These are phyloP conservation scores for Caenorhabditis tropicalis DNA, from an alignment of 1,140 invertebrate species.

Conservation along the genomic window DNA sequence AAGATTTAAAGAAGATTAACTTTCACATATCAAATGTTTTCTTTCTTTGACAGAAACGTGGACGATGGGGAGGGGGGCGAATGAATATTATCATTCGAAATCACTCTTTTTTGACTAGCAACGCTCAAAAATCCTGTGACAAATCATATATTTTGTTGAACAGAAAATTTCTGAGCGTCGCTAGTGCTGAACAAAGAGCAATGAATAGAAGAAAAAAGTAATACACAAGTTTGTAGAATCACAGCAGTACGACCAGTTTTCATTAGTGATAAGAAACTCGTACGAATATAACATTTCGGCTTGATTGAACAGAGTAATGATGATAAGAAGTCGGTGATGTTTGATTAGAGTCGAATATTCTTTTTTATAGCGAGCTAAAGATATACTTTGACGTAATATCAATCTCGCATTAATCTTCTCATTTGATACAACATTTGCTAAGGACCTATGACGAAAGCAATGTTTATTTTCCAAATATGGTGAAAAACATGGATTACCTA, in stretches of 20 bases:
- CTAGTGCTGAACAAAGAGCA: not conserved
- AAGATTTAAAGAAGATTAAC: too few species aligned
- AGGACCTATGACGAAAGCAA: slow-evolving; percentile 3
- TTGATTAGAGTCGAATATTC: not conserved
- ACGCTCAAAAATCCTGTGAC: slow-evolving; percentile 43
- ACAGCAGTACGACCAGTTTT: not conserved
- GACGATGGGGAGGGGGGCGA: too few species aligned
- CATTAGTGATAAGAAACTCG: not conserved
- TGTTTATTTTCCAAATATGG: not conserved
- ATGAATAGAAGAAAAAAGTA: not conserved
- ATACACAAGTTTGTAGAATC: not conserved
- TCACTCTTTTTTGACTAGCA: not conserved
- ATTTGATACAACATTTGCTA: not conserved
- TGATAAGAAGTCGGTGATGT: not conserved
- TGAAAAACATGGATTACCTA: not conserved
- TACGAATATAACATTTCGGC: not conserved
- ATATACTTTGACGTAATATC: not conserved
- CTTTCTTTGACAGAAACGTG: too few species aligned
- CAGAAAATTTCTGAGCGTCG: slow-evolving; percentile 10
- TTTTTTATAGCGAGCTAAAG: slow-evolving; percentile 20
- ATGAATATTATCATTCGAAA: too few species aligned
- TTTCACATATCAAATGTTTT: too few species aligned
- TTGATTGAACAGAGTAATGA: not conserved
- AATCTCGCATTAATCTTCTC: not conserved
- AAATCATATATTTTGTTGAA: not conserved